A percentile compares a stretch with the other conserved stretches of the same genome.
phyloP scores from a whole-genome alignment of 1,140 invertebrate genomes.

The Vollenhovia emeryi region DNA sequence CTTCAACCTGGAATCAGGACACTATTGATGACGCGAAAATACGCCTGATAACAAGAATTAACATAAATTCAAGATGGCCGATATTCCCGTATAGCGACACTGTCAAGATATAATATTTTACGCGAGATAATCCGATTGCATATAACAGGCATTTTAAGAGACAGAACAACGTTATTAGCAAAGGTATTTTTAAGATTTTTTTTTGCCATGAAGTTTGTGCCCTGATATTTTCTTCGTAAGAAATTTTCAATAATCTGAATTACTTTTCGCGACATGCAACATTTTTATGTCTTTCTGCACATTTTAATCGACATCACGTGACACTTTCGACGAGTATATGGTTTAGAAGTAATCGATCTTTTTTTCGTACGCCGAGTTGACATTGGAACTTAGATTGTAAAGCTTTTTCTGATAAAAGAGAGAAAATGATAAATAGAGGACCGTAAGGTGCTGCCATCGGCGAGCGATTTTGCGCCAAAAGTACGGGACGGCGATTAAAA shows the following conservation, averaged over 20 bases:
- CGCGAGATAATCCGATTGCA: neutral
- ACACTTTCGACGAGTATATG: slow-evolving; percentile 31
- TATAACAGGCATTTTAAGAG: neutral
- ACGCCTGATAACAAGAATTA: neutral
- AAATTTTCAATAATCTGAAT: neutral
- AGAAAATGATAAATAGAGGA: slow-evolving; percentile 34
- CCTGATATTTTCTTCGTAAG: neutral
- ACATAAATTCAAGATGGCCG: neutral
- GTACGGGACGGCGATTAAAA: neutral
- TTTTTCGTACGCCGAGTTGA: slow-evolving; percentile 81
- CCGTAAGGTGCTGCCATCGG: slow-evolving; percentile 64
- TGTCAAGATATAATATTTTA: neutral
- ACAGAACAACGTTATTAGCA: neutral
- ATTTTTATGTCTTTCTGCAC: neutral
- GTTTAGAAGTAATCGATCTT: slow-evolving; percentile 83
- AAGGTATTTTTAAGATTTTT: neutral
- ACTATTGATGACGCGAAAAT: neutral
- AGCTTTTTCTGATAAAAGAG: slow-evolving; percentile 65
- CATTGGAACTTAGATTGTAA: slow-evolving; percentile 69
- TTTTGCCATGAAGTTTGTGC: neutral
- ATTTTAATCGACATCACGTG: no score
- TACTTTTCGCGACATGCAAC: neutral
- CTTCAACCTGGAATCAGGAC: slow-evolving; percentile 1
- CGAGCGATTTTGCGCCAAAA: neutral
- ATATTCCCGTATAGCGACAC: neutral